phyloP scores from a whole-genome alignment of 2,797 vertebrate genomes.

The Argentina silus region DNA sequence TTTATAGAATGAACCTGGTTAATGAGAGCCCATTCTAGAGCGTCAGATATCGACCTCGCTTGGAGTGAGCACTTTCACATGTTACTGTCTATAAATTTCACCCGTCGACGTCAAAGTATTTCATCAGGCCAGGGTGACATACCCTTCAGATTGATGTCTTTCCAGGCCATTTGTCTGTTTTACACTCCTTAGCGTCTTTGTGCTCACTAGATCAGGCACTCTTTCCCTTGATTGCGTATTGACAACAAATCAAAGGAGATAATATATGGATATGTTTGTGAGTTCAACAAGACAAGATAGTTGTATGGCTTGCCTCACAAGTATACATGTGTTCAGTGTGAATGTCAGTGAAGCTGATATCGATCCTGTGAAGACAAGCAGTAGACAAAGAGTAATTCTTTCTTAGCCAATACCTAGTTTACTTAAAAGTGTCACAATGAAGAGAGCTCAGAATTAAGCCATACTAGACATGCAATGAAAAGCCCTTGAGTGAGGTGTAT shows the following conservation, averaged over 20 bases:
- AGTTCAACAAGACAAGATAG: slow-evolving; percentile 76
- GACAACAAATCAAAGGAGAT: slow-evolving; percentile 84
- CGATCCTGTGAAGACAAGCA: slow-evolving; percentile 59
- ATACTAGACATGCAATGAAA: slow-evolving; percentile 79
- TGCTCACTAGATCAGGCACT: slow-evolving; percentile 72
- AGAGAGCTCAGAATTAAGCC: slow-evolving; percentile 82
- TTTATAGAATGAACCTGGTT: slow-evolving; percentile 47
- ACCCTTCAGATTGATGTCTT: slow-evolving; percentile 80
- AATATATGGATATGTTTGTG: slow-evolving; percentile 79
- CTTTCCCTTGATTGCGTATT: slow-evolving; percentile 81
- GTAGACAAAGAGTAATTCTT: slow-evolving; percentile 73
- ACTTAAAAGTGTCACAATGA: slow-evolving; percentile 75
- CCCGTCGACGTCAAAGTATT: slow-evolving; percentile 69
- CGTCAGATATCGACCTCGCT: slow-evolving; percentile 74
- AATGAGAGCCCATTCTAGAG: slow-evolving; percentile 69
- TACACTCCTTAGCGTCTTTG: slow-evolving; percentile 80
- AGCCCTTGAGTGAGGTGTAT: slow-evolving; percentile 58
- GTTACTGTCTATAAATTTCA: slow-evolving; percentile 82
- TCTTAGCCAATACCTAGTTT: slow-evolving; percentile 71
- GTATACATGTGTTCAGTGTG: slow-evolving; percentile 80
- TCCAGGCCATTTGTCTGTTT: slow-evolving; percentile 80
- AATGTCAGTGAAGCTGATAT: slow-evolving; percentile 74
- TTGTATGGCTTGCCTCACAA: slow-evolving; percentile 62
- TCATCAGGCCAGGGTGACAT: slow-evolving; percentile 75
- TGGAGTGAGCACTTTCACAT: slow-evolving; percentile 74